These are phyloP conservation scores for Nixonia krombeini DNA, from an alignment of 1,140 invertebrate species.

Conservation along the genomic window DNA sequence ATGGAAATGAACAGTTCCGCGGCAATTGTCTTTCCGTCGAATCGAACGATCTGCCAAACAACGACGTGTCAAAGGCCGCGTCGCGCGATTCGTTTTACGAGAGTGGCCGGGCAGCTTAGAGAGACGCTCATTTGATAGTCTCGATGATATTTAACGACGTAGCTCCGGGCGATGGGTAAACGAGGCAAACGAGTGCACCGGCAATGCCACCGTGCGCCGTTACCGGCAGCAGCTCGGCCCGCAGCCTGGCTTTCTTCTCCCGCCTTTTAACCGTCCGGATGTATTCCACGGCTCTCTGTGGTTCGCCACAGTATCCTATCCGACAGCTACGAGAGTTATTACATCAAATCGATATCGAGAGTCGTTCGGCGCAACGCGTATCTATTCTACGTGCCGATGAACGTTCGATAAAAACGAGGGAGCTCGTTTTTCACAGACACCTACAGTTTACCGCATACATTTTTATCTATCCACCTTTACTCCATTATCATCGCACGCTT, in stretches of 20 bases:
- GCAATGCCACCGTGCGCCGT: constrained; percentile 6
- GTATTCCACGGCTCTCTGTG: constrained; percentile 22
- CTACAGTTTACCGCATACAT: too few species aligned
- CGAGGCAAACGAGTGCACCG: constrained; percentile 1
- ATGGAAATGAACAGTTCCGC: too few species aligned
- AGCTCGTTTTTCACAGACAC: too few species aligned
- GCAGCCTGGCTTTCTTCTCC: constrained; percentile 16
- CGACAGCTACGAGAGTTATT: constrained; percentile 37
- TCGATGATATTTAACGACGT: constrained; percentile 7
- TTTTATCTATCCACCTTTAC: too few species aligned
- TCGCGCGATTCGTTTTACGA: constrained; percentile 1
- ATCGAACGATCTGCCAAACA: background rate
- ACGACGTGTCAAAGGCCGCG: background rate
- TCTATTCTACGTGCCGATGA: constrained; percentile 35
- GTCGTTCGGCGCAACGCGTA: constrained; percentile 19
- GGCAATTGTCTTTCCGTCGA: background rate
- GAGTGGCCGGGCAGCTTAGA: background rate
- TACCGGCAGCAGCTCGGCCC: constrained; percentile 5
- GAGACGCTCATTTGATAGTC: constrained; percentile 9
- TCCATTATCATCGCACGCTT: too few species aligned
- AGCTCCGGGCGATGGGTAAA: constrained; percentile 11
- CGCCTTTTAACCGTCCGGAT: constrained; percentile 33
- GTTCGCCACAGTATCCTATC: constrained; percentile 39
- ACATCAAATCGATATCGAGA: constrained; percentile 36
- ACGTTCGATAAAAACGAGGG: too few species aligned